Evolutionary conservation across 2,113 vertebrate species (phyloP), one percentile per base, ranked within the genome.

Genomic region (Xerus inauris): DNA sequence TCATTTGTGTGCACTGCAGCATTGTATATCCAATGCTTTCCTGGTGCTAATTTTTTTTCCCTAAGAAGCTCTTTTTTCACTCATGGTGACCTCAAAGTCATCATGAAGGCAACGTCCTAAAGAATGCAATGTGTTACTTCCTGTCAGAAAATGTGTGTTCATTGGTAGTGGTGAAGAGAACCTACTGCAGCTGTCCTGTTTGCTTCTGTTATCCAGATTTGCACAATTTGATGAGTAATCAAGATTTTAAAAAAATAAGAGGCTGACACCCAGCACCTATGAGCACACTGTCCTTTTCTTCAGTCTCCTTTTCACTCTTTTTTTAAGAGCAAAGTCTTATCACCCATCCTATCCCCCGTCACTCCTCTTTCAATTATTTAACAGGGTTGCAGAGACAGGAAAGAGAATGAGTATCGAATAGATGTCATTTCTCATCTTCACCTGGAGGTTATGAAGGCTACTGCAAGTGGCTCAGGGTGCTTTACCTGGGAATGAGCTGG

Each of bases 361-460:
- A 65, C 0, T 1, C 67, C 86, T 89, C 42, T 93, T 95, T 93
- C 92, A 88, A 83, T 97, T 92, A 93, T 54, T 94, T 79, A 91
- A 85, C 73, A 80, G 54, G 59, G 40, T 6, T 83, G 14, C 73
- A 76, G 93, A 96, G 86, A 91, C 77, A 76, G 59, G 19, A 9
- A 65, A 91, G 80, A 93, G 86, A 94, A 97, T 89, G 57, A 79
- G 75, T 51, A 95, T 84, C 0, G 57, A 95, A 87, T 4, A 92
- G 54, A 81, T 87, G 95, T 42, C 93, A 91, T 95, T 86, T 81
- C 69, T 95, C 94, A 87, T 91, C 57, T 45, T 83, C 71, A 35
- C 40, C 69, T 83, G 82, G 69, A 91, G 67, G 73, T 86, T 51
- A 59, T 72, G 82, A 62, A 91, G 89, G 49, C 49, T 57, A 57